These are phyloP conservation scores for Prinia subflava DNA, from an alignment of 2,113 vertebrate genomes.

Conservation along the genomic window DNA sequence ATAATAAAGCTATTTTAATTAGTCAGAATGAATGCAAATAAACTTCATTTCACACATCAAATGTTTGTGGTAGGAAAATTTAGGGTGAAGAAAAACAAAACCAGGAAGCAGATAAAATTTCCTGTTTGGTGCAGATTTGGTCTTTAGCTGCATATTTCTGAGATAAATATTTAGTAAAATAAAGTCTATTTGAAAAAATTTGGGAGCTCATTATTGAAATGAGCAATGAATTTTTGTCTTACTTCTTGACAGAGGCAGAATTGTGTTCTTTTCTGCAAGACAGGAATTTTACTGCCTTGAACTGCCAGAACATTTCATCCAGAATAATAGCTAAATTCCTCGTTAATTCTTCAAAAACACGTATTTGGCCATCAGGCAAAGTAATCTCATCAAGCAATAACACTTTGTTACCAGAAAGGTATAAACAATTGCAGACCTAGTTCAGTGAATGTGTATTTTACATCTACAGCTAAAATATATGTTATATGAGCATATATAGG, in stretches of 20 bases:
- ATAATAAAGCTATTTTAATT: not conserved
- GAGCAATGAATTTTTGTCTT: not conserved
- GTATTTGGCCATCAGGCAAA: not conserved
- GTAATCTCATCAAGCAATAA: not conserved
- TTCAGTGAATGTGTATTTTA: not conserved
- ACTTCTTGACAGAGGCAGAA: not conserved
- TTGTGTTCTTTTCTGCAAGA: not conserved
- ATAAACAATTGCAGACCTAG: not conserved
- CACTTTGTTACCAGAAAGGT: not conserved
- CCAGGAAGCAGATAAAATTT: not conserved
- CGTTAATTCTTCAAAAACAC: not conserved
- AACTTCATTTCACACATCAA: not conserved
- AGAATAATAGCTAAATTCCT: not conserved
- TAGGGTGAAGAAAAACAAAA: not conserved
- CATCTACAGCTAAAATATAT: not conserved
- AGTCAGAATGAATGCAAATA: not conserved
- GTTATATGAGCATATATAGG: not conserved
- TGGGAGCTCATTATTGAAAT: not conserved
- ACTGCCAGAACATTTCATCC: not conserved
- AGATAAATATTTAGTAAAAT: not conserved
- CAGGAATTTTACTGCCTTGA: not conserved
- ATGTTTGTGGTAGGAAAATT: not conserved
- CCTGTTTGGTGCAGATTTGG: not conserved
- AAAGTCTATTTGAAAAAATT: not conserved
- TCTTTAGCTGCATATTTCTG: not conserved